These are phyloP conservation scores for Antechinus stuartii DNA, from an alignment of 2,113 vertebrate species.

Conservation along the genomic window DNA sequence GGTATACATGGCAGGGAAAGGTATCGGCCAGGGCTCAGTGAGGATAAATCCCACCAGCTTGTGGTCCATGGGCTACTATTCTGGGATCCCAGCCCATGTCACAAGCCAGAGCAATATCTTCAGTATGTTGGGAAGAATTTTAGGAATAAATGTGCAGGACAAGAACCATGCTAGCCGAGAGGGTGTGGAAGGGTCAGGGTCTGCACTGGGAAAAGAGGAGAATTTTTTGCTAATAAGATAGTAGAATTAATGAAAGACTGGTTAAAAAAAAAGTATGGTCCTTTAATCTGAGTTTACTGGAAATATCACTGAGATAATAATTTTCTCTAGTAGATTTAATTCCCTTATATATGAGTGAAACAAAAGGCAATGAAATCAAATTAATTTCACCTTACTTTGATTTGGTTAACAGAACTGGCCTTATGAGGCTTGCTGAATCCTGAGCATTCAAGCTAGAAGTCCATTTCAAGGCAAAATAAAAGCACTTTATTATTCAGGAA, in stretches of 20 bases:
- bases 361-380: constrained; percentile 29
- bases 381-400: constrained; percentile 40
- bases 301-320: neutral
- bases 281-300: neutral
- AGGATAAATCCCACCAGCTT: neutral
- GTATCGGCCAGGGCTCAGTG: neutral
- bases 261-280: neutral
- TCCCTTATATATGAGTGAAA: neutral
- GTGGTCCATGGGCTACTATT: neutral
- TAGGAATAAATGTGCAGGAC: neutral
- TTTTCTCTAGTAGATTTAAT: neutral
- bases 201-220: neutral
- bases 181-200: neutral
- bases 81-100: neutral
- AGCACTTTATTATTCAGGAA: constrained; percentile 26
- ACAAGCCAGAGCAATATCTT: neutral
- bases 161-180: neutral
- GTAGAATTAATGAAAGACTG: neutral
- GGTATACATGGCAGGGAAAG: neutral
- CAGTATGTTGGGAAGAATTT: neutral
- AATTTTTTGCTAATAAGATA: neutral
- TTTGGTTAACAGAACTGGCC: neutral
- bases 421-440: neutral
- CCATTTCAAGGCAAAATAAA: constrained; percentile 52
- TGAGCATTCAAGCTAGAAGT: constrained; percentile 24